phyloP scores from a whole-genome alignment of 2,113 vertebrate genomes.

The Quiscalus mexicanus region DNA sequence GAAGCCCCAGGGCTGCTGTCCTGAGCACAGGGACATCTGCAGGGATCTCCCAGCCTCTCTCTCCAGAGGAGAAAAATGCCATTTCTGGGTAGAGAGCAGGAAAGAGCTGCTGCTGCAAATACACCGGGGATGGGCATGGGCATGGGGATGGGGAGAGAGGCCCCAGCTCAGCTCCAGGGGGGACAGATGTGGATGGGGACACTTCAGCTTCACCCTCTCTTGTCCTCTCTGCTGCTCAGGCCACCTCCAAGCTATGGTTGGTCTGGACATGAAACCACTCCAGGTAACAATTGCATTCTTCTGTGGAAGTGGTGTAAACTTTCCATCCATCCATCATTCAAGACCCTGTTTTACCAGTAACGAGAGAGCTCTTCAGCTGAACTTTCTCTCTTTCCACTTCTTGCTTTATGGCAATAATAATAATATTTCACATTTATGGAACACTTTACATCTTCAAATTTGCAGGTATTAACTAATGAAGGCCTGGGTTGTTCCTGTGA shows the following conservation, averaged over 20 bases:
- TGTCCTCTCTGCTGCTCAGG: not conserved
- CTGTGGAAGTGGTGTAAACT: not conserved
- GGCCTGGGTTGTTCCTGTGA: not conserved
- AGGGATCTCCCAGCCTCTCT: not conserved
- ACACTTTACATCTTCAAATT: not conserved
- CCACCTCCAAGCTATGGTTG: not conserved
- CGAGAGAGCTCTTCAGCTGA: not conserved
- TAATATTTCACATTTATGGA: not conserved
- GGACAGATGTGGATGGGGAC: too few species aligned
- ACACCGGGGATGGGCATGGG: fast-evolving
- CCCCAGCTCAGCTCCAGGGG: fast-evolving
- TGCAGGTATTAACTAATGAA: not conserved
- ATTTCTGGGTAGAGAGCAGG: not conserved
- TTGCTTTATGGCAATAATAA: constrained; percentile 7
- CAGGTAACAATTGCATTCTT: not conserved
- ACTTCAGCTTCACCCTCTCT: not conserved
- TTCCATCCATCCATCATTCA: not conserved
- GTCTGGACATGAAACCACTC: not conserved
- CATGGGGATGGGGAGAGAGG: not conserved
- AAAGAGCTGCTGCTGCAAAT: not conserved
- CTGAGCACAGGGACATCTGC: not conserved
- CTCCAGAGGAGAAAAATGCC: not conserved
- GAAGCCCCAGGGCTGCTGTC: fast-evolving
- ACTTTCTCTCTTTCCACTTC: not conserved
- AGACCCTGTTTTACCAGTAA: not conserved